Conservation (phyloP, 2,888 invertebrate genomes). For the Drosophila lacicola region DNA sequence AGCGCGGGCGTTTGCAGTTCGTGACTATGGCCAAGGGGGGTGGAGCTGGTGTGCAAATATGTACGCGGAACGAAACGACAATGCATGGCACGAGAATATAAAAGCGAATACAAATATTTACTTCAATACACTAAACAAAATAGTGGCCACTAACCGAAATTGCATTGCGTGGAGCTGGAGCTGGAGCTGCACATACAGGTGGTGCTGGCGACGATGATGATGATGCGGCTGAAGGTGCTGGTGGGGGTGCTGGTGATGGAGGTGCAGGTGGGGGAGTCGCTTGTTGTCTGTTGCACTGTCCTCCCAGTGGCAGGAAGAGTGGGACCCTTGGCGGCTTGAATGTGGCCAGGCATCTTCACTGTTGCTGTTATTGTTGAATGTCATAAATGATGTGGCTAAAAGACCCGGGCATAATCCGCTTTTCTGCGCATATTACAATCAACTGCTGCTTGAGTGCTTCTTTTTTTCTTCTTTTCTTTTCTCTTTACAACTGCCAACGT, state of each 20-base stretch:
- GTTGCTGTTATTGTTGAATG: slow-evolving; percentile 68
- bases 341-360: slow-evolving; percentile 27
- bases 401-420: slow-evolving; percentile 79
- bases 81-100: slow-evolving; percentile 35
- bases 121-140: slow-evolving; percentile 71
- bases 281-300: background rate
- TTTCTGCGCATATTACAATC: slow-evolving; percentile 80
- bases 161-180: slow-evolving; percentile 59
- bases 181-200: background rate
- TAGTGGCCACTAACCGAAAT: slow-evolving; percentile 76
- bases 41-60: slow-evolving; percentile 25
- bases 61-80: slow-evolving; percentile 52
- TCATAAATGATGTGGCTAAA: slow-evolving; percentile 77
- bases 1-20: background rate
- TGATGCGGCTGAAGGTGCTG: too few species aligned
- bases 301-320: slow-evolving; percentile 31
- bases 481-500: background rate
- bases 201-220: background rate
- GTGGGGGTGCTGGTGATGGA: too few species aligned
- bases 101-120: slow-evolving; percentile 62
- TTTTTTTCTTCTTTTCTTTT: background rate
- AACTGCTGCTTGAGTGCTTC: slow-evolving; percentile 48
- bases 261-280: background rate
- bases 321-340: slow-evolving; percentile 4
- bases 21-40: slow-evolving; percentile 7